Base-by-base conservation (phyloP, 2,888 invertebrate species). In the Drosophila barbarae region DNA sequence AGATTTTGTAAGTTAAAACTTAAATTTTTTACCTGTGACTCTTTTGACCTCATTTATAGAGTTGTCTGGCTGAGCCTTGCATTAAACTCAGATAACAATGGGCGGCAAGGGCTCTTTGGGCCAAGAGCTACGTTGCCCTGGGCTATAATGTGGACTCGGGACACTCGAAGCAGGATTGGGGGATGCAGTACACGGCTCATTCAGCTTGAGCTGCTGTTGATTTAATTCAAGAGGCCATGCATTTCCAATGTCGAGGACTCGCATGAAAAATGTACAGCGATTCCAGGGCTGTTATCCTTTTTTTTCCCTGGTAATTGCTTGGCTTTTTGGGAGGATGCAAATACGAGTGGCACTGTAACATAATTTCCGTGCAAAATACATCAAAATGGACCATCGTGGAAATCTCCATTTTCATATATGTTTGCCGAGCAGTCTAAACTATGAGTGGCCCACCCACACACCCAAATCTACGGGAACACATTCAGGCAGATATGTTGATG, bases 171-270 rank as follows among this genome's bases (percentile, higher is more conserved):
- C 21, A 18, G 68, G 32, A 53, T 55, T 44, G 34, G 36, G 44
- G 49, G 55, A 26, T 44, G 52, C 41, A 30, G 51, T 35, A 36
- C 30, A 55, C 50, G 63, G 64, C 44, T 57, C 71, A 74, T 80
- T 74, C 69, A 73, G 78, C 76, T 76, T 73, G 74, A 84, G 84
- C 68, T 78, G 77, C 70, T 84, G 84, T 81, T 81, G 84, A 81
- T 82, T 84, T 84, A 82, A 83, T 82, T 82, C 83, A 82, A 82
- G 81, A 72, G 77, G 76, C 80, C 80, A 81, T 81, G 84, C 82
- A 84, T 82, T 82, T 76, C 32, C 63, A 73, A 74, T 63, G 76
- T 79, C 76, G 73, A 84, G 83, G 76, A 28, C 42, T 65, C 71
- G 56, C 67, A 83, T 80, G 81, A 77, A 80, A 83, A 83, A 76